Conservation (phyloP, 1,140 invertebrate genomes). For the Macrosteles quadrilineatus region DNA sequence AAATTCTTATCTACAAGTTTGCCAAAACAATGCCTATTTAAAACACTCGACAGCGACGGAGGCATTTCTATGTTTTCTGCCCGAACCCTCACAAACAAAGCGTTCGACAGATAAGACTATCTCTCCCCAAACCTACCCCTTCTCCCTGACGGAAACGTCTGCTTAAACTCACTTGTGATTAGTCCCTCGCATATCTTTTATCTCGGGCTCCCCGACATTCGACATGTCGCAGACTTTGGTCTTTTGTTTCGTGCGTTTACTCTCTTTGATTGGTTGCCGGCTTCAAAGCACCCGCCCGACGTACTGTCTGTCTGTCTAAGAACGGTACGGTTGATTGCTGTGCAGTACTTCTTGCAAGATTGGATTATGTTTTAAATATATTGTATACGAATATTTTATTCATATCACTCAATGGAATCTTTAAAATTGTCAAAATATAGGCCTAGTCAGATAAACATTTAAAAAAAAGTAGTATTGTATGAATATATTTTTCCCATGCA, state of each 20-base stretch:
- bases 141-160: not conserved
- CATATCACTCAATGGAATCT: no score
- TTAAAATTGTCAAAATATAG: no score
- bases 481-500: no score
- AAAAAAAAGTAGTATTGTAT: no score
- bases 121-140: constrained; percentile 8
- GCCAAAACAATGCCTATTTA: constrained; percentile 2
- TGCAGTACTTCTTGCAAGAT: no score
- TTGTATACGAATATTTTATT: no score
- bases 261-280: not conserved
- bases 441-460: no score
- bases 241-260: constrained; percentile 4
- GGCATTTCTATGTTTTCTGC: constrained; percentile 8
- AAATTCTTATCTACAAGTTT: not conserved
- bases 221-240: not conserved
- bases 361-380: no score
- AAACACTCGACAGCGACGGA: not conserved
- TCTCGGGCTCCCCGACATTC: not conserved
- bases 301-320: constrained; percentile 2
- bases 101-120: constrained; percentile 6
- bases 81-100: constrained; percentile 4
- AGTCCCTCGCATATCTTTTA: not conserved
- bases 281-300: not conserved
- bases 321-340: no score
- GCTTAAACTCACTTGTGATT: constrained; percentile 14